These are phyloP conservation scores for Helogale parvula DNA, from an alignment of 2,113 vertebrate species.

Conservation along the genomic window DNA sequence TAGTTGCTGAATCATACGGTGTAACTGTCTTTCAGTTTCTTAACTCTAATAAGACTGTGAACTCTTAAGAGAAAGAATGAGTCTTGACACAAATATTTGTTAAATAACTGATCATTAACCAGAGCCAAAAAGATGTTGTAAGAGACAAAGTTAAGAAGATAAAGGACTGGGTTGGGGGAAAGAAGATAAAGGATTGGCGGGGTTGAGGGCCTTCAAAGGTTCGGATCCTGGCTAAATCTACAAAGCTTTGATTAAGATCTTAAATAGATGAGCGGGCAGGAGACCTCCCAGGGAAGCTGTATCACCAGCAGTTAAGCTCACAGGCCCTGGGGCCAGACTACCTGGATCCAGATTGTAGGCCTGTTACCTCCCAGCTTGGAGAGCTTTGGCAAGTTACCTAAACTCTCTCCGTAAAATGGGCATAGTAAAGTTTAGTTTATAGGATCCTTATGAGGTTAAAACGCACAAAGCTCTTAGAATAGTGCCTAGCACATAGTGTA, in stretches of 20 bases:
- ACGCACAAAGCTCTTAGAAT: not conserved
- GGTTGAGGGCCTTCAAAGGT: not conserved
- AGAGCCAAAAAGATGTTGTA: not conserved
- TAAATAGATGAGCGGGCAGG: not conserved
- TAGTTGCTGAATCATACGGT: not conserved
- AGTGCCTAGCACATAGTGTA: not conserved
- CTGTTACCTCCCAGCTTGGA: not conserved
- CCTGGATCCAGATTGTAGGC: not conserved
- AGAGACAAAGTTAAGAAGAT: slow-evolving; percentile 1
- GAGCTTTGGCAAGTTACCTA: too few relatives aligned
- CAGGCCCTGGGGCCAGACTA: not conserved
- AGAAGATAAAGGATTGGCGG: not conserved
- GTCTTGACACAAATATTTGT: slow-evolving; percentile 36
- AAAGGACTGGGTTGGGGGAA: not conserved
- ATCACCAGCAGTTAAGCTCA: not conserved
- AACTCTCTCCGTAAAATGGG: not conserved
- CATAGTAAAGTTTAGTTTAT: not conserved
- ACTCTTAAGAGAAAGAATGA: not conserved
- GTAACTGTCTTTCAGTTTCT: not conserved
- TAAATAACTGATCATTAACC: slow-evolving; percentile 26
- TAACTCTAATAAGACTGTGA: not conserved
- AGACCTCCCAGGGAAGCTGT: not conserved
- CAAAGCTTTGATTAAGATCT: not conserved
- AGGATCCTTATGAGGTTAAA: not conserved
- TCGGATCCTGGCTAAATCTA: not conserved